Evolutionary conservation across 2,113 vertebrate species (phyloP), one percentile per base, ranked within the genome.

Genomic region (Phylloscopus trochiloides): DNA sequence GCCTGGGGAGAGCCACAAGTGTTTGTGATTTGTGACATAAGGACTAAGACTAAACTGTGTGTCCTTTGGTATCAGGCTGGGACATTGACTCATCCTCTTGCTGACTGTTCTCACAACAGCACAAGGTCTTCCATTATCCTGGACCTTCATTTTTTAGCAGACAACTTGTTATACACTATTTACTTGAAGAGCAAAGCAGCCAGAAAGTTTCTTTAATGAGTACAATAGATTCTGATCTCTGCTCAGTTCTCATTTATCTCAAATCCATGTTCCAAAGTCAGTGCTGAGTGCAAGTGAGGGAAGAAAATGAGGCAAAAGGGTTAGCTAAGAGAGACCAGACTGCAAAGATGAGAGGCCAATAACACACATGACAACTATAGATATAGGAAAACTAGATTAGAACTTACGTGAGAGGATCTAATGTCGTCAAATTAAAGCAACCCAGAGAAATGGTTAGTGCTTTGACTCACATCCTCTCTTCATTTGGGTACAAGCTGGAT

Each of bases 191-290:
- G 31, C 14, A 92, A 80, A 96, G 67, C 81, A 96, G 28, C 17
- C 42, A 91, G 78, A 70, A 93, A 94, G 71, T 80, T 80, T 93
- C 38, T 80, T 74, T 92, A 96, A 95, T 70, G 75, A 95, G 63
- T 45, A 83, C 67, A 83, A 86, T 86, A 84, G 81, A 88, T 88
- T 92, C 34, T 90, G 94, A 94, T 96, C 75, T 88, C 59, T 88
- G 68, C 58, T 96, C 57, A 31, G 40, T 47, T 77, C 67, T 95
- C 47, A 55, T 95, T 95, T 96, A 28, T 70, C 31, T 94, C 72
- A 95, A 90, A 92, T 45, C 25, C 31, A 7, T 48, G 25, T 83
- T 88, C 70, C 63, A 42, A 83, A 90, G 50, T 85, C 78, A 90
- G 17, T 6, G 3, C 2, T 42, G 63, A 94, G 36, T 80, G 34